Percentiles rank a stretch among this genome's conserved stretches.
Evolutionary conservation across 2,113 vertebrate species (phyloP).

Genomic region (Okapia johnstoni): DNA sequence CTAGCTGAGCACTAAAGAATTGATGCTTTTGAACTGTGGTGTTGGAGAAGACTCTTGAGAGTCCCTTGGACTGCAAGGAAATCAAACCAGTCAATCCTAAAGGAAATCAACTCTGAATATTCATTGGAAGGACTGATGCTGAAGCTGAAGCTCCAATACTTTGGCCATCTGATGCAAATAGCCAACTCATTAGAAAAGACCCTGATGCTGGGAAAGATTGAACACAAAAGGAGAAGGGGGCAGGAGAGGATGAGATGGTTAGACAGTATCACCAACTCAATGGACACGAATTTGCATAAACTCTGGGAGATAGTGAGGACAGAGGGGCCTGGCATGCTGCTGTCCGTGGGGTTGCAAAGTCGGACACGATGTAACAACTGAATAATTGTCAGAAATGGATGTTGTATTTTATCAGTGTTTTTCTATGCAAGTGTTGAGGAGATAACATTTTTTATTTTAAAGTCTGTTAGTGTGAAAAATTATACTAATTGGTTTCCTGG

Average conservation of each 20-base stretch:
- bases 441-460: background rate
- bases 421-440: background rate
- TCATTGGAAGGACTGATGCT: background rate
- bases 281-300: background rate
- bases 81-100: background rate
- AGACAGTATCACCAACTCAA: background rate
- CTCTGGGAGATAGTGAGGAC: background rate
- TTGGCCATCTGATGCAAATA: background rate
- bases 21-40: background rate
- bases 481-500: background rate
- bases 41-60: background rate
- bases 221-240: background rate
- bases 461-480: background rate
- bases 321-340: background rate
- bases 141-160: background rate
- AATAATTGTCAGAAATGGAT: background rate
- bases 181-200: background rate
- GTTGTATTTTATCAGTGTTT: background rate
- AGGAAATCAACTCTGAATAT: background rate
- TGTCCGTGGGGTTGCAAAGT: background rate
- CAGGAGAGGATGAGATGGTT: background rate
- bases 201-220: background rate
- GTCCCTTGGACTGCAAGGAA: background rate
- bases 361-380: background rate
- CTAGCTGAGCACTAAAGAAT: background rate